Percentiles rank a stretch among this genome's conserved stretches.
These are phyloP conservation scores for Corvus moneduloides DNA, from an alignment of 2,113 vertebrate species.

Conservation along the genomic window DNA sequence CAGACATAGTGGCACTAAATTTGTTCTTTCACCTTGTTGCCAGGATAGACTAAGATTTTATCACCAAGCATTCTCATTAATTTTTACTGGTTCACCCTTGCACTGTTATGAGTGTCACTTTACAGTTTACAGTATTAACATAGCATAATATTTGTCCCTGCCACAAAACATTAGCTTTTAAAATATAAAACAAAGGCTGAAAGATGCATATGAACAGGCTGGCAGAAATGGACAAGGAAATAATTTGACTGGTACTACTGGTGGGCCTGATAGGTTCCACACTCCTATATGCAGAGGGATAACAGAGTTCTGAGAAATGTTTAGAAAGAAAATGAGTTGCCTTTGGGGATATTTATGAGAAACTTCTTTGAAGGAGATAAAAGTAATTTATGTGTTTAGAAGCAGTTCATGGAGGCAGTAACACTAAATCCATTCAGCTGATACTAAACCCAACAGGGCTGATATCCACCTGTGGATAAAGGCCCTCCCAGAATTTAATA, in stretches of 20 bases:
- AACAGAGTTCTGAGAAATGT: background rate
- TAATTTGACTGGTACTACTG: background rate
- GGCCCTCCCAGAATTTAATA: background rate
- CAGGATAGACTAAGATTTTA: background rate
- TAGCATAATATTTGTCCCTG: background rate
- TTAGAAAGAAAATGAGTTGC: background rate
- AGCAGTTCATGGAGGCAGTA: background rate
- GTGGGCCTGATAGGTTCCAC: background rate
- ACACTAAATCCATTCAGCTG: background rate
- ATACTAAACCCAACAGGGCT: background rate
- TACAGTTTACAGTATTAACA: background rate
- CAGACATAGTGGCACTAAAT: background rate
- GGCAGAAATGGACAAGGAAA: background rate
- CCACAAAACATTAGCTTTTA: background rate
- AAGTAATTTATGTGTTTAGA: background rate
- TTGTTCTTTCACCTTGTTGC: background rate
- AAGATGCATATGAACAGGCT: background rate
- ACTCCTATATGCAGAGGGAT: background rate
- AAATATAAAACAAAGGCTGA: background rate
- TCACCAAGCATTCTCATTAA: background rate
- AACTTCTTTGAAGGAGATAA: background rate
- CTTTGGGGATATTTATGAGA: background rate
- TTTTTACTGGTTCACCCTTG: background rate
- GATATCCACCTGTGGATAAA: background rate
- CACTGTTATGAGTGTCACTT: background rate